Base-by-base conservation (phyloP, 1,140 invertebrate genomes). In the Aradophagus sp. region DNA sequence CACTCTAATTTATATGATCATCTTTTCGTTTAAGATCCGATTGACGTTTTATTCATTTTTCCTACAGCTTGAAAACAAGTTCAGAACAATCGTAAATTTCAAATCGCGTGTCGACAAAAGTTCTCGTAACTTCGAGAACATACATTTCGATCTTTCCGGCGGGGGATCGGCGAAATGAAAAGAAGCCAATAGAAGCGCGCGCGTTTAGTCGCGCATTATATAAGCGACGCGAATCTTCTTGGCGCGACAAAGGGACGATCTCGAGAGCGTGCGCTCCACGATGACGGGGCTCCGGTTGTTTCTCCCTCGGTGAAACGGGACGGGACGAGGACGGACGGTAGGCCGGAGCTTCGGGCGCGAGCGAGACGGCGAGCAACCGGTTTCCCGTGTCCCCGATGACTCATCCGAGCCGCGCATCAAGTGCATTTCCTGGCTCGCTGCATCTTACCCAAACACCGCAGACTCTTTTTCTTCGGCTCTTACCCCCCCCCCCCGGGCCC, bases 371-470 rank as follows among this genome's bases (percentile, higher is more conserved):
- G 59, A 63, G 59, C 44, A 84, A 84, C 82, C 81, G 80, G 82
- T 84, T 84, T 84, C 77, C 77, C 76, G 80, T 83, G 82, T 84
- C 81, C 83, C 75, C 73, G 80, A 83, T 83, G 81, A 83, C 74
- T 84, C 81, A 84, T 82, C 80, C 73, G 70, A 50, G 44, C 19
- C 65, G 36, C 50, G 80, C 82, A 79, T 84, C 83, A 84, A 84
- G 82, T 84, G 83, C 83, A 84, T 84, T 84, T 84, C 83, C 81
- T 84, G 80, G 70, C 77, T 69, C 74, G 75, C 63, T 77, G 73
- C 71, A 76, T 79, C 73, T 38, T 66, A 72, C 74, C 70, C 72
- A 74, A 78, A 74, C 66, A 52, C 71, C 41, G n/a, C 20, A 14
- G 12, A 13, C 41, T 47, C 42, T 12, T 6, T 27, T 16, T 50